Evolutionary conservation across 2,113 vertebrate genomes (phyloP).

Genomic region (Bubo blakistoni): DNA sequence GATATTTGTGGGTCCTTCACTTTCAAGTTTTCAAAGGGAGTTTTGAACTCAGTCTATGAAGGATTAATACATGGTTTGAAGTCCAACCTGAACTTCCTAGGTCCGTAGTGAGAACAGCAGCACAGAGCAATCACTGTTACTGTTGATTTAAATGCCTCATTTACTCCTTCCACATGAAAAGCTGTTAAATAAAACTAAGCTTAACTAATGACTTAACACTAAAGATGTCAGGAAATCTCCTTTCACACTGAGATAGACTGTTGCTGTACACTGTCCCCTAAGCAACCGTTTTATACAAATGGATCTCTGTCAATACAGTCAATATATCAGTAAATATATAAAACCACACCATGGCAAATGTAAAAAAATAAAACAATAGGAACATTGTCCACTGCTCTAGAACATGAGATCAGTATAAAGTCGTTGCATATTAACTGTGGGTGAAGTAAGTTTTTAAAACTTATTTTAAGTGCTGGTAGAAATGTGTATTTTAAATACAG

Average conservation of each 20-base stretch:
- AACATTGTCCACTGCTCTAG: neutral
- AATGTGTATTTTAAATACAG: neutral
- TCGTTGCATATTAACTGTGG: neutral
- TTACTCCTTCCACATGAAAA: neutral
- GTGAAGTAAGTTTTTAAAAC: neutral
- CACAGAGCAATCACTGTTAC: neutral
- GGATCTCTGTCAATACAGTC: neutral
- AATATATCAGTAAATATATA: neutral
- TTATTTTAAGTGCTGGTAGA: neutral
- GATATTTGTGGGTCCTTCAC: neutral
- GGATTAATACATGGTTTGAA: neutral
- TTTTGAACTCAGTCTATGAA: neutral
- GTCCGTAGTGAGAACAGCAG: neutral
- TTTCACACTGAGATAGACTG: neutral
- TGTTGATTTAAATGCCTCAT: neutral
- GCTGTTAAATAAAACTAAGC: neutral
- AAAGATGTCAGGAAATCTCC: neutral
- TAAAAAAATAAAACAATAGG: accelerated
- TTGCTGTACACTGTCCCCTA: neutral
- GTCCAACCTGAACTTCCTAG: neutral
- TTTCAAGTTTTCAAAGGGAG: neutral
- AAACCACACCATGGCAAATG: neutral
- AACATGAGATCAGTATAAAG: neutral
- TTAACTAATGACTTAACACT: neutral
- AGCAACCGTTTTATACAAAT: neutral